phyloP scores from a whole-genome alignment of 2,797 vertebrate genomes.

The Cynopterus sphinx region DNA sequence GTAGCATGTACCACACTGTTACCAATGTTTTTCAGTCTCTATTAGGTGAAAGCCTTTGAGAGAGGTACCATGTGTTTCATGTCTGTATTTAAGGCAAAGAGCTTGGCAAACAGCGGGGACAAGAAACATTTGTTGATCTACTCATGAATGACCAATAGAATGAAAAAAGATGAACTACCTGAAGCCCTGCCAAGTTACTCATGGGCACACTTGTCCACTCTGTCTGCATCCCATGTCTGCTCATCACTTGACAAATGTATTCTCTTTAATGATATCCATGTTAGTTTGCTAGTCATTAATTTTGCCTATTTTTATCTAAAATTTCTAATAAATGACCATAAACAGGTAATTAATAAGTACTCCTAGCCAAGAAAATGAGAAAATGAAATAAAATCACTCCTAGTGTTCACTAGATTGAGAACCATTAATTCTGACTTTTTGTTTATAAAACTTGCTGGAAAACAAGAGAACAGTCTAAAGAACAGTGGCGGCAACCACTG shows the following conservation, averaged over 20 bases:
- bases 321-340: not conserved
- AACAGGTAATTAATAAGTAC: not conserved
- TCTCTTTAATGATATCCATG: not conserved
- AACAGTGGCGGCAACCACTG: not conserved
- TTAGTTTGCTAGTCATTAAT: not conserved
- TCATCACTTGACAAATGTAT: not conserved
- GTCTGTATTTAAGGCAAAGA: not conserved
- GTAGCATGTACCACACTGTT: not conserved
- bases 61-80: not conserved
- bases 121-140: not conserved
- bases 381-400: slow-evolving; percentile 1
- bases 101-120: not conserved
- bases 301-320: not conserved
- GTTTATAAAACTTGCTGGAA: not conserved
- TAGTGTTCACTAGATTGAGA: not conserved
- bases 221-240: not conserved
- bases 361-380: not conserved
- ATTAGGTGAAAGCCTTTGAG: not conserved
- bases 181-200: not conserved
- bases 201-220: not conserved
- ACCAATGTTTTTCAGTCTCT: not conserved
- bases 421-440: not conserved
- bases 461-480: not conserved
- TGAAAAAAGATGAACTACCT: not conserved
- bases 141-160: not conserved